Conservation (phyloP, 2,113 vertebrate species). For the Spea multiplicata region DNA sequence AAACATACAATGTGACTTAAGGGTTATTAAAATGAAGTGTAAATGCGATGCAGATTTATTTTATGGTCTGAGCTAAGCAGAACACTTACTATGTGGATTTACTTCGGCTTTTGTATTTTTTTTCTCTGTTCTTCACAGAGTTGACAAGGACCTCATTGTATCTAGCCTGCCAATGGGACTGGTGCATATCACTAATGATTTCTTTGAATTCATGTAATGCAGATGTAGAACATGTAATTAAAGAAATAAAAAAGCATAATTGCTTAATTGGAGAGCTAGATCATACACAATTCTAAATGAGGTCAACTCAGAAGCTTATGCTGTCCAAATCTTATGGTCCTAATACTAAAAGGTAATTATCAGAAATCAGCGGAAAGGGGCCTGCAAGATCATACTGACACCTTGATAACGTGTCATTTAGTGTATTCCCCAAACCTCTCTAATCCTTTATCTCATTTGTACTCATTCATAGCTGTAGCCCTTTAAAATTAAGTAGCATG, state of each 20-base stretch:
- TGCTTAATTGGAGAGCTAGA: too few species aligned
- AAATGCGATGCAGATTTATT: neutral
- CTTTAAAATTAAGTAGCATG: slow-evolving; percentile 40
- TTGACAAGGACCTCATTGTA: too few species aligned
- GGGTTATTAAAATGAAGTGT: neutral
- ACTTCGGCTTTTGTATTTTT: too few species aligned
- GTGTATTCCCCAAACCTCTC: slow-evolving; percentile 31
- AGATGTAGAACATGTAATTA: too few species aligned
- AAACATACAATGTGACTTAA: neutral
- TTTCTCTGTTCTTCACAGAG: too few species aligned
- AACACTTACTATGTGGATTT: too few species aligned
- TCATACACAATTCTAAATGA: too few species aligned
- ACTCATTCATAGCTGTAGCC: slow-evolving; percentile 39
- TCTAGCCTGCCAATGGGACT: too few species aligned
- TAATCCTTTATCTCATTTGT: slow-evolving; percentile 41
- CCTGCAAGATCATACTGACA: neutral
- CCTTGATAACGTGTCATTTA: slow-evolving; percentile 20
- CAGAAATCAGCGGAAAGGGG: slow-evolving; percentile 14
- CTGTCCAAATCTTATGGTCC: neutral
- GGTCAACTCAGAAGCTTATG: neutral
- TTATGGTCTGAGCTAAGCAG: neutral
- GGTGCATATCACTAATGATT: too few species aligned
- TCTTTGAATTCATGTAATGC: too few species aligned
- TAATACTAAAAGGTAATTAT: slow-evolving; percentile 12
- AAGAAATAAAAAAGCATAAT: too few species aligned